Evolutionary conservation across 2,888 invertebrate genomes (phyloP).

Genomic region (Parnassius mnemosyne): DNA sequence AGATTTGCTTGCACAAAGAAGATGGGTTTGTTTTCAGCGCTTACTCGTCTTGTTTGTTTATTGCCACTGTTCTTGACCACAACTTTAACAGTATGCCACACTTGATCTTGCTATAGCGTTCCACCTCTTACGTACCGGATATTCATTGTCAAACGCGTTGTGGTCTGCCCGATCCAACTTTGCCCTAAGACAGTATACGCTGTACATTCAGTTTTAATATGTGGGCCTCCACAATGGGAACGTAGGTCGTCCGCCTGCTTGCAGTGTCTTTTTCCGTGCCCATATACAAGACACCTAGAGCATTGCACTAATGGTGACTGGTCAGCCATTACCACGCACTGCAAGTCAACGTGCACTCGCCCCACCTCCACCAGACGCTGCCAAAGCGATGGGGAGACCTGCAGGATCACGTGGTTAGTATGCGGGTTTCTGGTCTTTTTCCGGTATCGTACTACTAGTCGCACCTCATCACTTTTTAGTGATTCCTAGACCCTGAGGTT

Average conservation of each 20-base stretch:
- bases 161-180: not conserved
- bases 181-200: not conserved
- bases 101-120: not conserved
- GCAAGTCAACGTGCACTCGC: not conserved
- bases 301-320: not conserved
- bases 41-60: too few relatives aligned
- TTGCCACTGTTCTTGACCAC: too few relatives aligned
- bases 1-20: too few relatives aligned
- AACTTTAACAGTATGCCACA: constrained; percentile 1
- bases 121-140: not conserved
- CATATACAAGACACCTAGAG: not conserved
- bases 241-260: not conserved
- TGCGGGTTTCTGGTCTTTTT: not conserved
- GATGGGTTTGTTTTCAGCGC: too few relatives aligned
- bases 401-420: not conserved
- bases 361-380: not conserved
- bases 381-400: not conserved
- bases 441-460: not conserved
- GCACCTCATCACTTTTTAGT: not conserved
- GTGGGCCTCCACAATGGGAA: not conserved
- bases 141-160: not conserved
- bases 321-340: not conserved
- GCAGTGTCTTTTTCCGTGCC: not conserved
- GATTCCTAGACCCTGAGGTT: too few relatives aligned
- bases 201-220: not conserved